Percentiles rank a stretch among this genome's conserved stretches.
Conservation (phyloP, 2,888 invertebrate genomes). For the Aromia moschata region DNA sequence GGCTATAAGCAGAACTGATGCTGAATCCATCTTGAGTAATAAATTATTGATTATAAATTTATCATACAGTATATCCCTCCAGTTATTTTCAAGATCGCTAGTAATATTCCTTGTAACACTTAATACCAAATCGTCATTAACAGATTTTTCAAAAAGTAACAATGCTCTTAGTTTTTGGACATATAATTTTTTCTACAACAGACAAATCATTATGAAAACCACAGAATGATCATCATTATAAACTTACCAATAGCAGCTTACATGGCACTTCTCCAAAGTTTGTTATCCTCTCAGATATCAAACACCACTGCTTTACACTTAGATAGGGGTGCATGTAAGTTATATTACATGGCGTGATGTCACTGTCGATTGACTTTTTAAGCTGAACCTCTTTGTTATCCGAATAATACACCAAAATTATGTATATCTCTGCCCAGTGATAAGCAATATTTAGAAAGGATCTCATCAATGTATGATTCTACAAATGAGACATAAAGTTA, state of each 20-base stretch:
- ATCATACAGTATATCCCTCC: constrained; percentile 53
- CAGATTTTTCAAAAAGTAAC: constrained; percentile 51
- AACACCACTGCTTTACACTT: constrained; percentile 57
- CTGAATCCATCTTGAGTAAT: constrained; percentile 49
- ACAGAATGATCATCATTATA: not conserved
- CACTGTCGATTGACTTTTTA: constrained; percentile 44
- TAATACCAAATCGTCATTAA: constrained; percentile 48
- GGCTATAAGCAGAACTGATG: constrained; percentile 38
- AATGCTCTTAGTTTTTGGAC: constrained; percentile 57
- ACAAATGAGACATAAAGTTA: constrained; percentile 32
- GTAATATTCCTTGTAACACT: constrained; percentile 48
- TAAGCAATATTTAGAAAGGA: constrained; percentile 57
- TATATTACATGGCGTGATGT: constrained; percentile 53
- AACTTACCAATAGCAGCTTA: constrained; percentile 49
- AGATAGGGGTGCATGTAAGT: constrained; percentile 59
- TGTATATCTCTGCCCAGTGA: constrained; percentile 58
- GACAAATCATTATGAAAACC: constrained; percentile 4
- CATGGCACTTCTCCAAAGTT: constrained; percentile 61
- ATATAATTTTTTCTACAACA: constrained; percentile 57
- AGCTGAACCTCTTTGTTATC: constrained; percentile 44
- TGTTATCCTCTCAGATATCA: constrained; percentile 58
- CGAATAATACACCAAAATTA: constrained; percentile 54
- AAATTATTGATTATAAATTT: constrained; percentile 51
- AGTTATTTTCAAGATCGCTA: constrained; percentile 48
- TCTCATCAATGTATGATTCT: constrained; percentile 58